phyloP scores from a whole-genome alignment of 2,113 vertebrate species.

The Ranitomeya variabilis region DNA sequence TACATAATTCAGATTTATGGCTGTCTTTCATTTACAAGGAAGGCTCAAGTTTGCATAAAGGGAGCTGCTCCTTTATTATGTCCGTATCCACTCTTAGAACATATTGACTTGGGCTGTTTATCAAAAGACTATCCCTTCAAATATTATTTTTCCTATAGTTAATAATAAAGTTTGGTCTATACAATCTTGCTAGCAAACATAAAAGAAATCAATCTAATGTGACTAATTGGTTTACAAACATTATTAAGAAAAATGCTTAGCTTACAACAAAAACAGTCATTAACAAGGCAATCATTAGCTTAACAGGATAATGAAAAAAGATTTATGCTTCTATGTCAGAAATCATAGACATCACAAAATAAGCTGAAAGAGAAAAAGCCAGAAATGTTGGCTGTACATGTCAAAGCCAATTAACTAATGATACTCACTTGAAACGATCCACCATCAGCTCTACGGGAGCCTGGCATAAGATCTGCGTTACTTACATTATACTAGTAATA shows the following conservation, averaged over 20 bases:
- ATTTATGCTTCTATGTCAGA: neutral
- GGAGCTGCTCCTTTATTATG: no score
- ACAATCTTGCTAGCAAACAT: neutral
- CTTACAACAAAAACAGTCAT: neutral
- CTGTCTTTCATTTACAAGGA: no score
- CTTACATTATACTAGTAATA: neutral
- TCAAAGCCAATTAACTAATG: slow-evolving; percentile 4
- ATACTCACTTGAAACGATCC: neutral
- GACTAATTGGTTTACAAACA: slow-evolving; percentile 22
- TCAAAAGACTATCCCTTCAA: no score
- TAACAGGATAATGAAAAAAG: neutral
- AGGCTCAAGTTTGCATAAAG: no score
- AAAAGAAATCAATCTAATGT: neutral
- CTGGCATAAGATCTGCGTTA: neutral
- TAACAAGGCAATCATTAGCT: neutral
- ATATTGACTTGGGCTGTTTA: no score
- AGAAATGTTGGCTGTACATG: neutral
- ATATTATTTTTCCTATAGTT: neutral
- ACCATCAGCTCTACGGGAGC: neutral
- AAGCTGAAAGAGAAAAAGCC: neutral
- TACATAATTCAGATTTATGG: no score
- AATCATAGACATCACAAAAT: neutral
- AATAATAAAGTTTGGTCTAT: neutral
- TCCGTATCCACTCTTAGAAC: no score
- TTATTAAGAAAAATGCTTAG: neutral